Percentiles rank a stretch among this genome's conserved stretches.
Evolutionary conservation across 1,140 invertebrate genomes (phyloP).

Genomic region (Scylla paramamosain): DNA sequence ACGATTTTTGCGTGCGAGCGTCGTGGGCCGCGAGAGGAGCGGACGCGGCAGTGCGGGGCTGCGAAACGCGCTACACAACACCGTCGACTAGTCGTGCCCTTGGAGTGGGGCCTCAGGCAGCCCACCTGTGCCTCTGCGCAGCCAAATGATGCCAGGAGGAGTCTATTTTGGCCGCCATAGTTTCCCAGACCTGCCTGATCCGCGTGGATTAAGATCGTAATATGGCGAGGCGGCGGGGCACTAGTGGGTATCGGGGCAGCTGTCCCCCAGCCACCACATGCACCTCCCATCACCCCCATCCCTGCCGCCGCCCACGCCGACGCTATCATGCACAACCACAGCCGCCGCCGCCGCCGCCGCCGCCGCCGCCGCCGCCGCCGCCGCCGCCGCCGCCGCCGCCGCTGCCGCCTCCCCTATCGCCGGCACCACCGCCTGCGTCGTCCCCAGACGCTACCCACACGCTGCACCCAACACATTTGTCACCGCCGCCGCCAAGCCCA

Average conservation of each 20-base stretch:
- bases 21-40: not conserved
- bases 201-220: not conserved
- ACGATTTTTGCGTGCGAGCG: not conserved
- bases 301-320: no score
- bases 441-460: not conserved
- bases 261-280: not conserved
- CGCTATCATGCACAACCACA: not conserved
- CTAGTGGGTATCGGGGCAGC: not conserved
- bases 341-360: not conserved
- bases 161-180: not conserved
- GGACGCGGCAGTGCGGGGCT: not conserved
- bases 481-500: constrained; percentile 6
- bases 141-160: constrained; percentile 1
- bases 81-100: constrained; percentile 8
- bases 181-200: constrained; percentile 10
- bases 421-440: not conserved
- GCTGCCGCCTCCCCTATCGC: not conserved
- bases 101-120: not conserved
- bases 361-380: not conserved
- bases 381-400: no score
- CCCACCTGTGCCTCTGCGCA: constrained; percentile 16
- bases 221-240: not conserved
- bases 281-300: no score
- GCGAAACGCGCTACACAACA: constrained; percentile 7
- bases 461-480: not conserved